These are phyloP conservation scores for Spermophilus dauricus DNA, from an alignment of 2,113 vertebrate genomes.

Conservation along the genomic window DNA sequence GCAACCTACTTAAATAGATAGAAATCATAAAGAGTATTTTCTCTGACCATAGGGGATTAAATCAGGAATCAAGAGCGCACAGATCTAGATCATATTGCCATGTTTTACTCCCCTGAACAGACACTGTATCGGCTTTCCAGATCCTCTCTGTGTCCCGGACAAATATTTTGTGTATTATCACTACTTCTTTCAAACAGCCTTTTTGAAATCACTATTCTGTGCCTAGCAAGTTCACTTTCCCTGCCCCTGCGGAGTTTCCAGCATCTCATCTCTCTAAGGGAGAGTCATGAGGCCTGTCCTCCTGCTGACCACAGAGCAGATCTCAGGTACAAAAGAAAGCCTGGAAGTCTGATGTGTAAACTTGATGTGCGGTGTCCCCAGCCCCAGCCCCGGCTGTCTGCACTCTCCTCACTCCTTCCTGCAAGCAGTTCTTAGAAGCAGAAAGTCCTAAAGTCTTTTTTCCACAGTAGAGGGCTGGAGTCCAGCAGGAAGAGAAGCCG, in stretches of 20 bases:
- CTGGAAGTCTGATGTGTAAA: conserved; percentile 1
- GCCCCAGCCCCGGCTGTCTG: background rate
- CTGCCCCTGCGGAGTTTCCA: background rate
- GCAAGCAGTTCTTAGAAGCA: conserved; percentile 17
- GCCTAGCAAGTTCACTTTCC: conserved; percentile 13
- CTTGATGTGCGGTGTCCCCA: background rate
- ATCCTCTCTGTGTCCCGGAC: background rate
- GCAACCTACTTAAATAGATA: background rate
- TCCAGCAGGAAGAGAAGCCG: background rate
- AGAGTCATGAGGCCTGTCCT: background rate
- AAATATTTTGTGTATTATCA: background rate
- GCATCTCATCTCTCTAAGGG: conserved; percentile 49
- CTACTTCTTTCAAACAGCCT: conserved; percentile 26
- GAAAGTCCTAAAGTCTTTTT: background rate
- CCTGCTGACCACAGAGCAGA: conserved; percentile 25
- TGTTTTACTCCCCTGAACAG: background rate
- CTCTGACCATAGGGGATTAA: background rate
- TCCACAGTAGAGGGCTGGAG: background rate
- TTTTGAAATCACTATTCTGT: conserved; percentile 33
- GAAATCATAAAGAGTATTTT: background rate
- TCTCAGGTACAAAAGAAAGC: conserved; percentile 41
- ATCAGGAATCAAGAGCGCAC: background rate
- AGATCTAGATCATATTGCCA: background rate
- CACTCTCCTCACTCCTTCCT: background rate
- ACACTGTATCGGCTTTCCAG: background rate